phyloP scores from a whole-genome alignment of 2,888 invertebrate species.

The Acleris sparsana region DNA sequence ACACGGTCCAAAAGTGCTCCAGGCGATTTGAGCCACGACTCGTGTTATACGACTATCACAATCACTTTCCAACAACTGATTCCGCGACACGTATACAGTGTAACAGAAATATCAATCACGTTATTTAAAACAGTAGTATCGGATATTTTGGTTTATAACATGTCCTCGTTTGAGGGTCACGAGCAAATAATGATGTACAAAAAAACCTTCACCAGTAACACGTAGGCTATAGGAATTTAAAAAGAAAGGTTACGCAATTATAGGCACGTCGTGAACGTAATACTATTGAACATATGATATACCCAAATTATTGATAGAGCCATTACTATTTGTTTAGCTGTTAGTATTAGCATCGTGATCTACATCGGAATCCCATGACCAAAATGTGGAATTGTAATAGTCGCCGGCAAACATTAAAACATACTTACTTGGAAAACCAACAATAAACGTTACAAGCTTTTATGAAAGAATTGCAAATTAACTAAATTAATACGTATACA shows the following conservation, averaged over 20 bases:
- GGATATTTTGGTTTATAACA: constrained; percentile 49
- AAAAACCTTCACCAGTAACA: constrained; percentile 79
- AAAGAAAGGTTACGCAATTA: constrained; percentile 82
- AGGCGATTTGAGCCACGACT: constrained; percentile 41
- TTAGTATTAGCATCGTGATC: constrained; percentile 43
- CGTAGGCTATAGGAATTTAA: constrained; percentile 79
- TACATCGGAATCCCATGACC: constrained; percentile 51
- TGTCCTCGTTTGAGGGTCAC: constrained; percentile 69
- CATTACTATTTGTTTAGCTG: constrained; percentile 42
- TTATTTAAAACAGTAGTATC: constrained; percentile 53
- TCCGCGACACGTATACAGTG: constrained; percentile 50
- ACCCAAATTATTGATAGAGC: constrained; percentile 35
- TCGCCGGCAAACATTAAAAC: constrained; percentile 61
- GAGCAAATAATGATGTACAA: constrained; percentile 50
- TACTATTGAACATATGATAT: constrained; percentile 34
- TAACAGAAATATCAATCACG: constrained; percentile 41
- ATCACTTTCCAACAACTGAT: constrained; percentile 39
- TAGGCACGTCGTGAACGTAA: constrained; percentile 57
- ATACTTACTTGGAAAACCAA: constrained; percentile 71
- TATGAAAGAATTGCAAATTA: constrained; percentile 52
- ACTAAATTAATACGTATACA: constrained; percentile 56
- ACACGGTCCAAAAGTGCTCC: constrained; percentile 35
- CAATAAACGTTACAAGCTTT: constrained; percentile 58
- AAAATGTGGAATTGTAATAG: constrained; percentile 61
- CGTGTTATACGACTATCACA: constrained; percentile 39